Evolutionary conservation across 2,888 invertebrate genomes (phyloP).

Genomic region (Aphodius sticticus): DNA sequence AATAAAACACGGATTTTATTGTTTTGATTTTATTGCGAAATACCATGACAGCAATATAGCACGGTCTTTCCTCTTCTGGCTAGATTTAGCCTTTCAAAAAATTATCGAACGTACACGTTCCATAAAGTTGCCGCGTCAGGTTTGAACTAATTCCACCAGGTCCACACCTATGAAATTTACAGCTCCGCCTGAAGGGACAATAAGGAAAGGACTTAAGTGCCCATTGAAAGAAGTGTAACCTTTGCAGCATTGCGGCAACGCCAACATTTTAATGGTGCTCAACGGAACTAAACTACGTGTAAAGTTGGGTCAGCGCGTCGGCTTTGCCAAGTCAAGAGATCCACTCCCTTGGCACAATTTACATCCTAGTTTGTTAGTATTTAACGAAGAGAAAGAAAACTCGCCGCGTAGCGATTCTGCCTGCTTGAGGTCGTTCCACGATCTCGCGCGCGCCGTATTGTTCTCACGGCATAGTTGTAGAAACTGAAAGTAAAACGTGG

Average conservation of each 20-base stretch:
- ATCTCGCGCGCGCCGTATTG: conserved; percentile 21
- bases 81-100: not conserved
- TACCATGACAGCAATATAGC: not conserved
- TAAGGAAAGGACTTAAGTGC: conserved; percentile 4
- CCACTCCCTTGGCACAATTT: conserved; percentile 4
- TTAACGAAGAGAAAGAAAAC: conserved; percentile 4
- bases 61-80: not conserved
- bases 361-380: not conserved
- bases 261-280: not conserved
- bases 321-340: not conserved
- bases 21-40: not conserved
- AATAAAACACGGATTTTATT: not conserved
- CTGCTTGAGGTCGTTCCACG: not conserved
- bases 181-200: not conserved
- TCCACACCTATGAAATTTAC: conserved; percentile 4
- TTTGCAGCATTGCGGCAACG: not conserved
- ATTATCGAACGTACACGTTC: conserved; percentile 4
- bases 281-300: not conserved
- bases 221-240: not conserved
- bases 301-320: not conserved
- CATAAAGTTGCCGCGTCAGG: not conserved
- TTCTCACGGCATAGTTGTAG: conserved; percentile 42
- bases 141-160: not conserved
- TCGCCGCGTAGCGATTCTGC: not conserved
- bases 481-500: conserved; percentile 39